Evolutionary conservation across 2,888 invertebrate species (phyloP).

Genomic region (Polymixis lichenea): DNA sequence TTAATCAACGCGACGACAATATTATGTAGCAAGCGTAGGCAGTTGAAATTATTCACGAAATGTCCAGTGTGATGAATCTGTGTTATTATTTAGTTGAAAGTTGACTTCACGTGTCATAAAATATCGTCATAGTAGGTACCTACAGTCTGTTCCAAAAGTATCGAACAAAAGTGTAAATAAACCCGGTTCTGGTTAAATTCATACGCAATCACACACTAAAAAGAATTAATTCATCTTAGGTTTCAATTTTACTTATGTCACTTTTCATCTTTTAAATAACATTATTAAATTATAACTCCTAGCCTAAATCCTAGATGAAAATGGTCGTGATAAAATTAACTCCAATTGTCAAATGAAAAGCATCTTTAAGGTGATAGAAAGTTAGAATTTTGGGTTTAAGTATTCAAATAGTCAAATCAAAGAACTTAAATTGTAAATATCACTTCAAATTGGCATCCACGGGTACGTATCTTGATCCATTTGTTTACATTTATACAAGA

Average conservation of each 20-base stretch:
- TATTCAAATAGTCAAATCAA: not conserved
- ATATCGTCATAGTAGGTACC: conserved; percentile 37
- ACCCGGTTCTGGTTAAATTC: not conserved
- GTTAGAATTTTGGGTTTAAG: not conserved
- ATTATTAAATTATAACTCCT: not conserved
- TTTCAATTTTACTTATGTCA: not conserved
- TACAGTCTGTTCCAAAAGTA: not conserved
- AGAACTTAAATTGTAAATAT: not conserved
- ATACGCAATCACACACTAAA: not conserved
- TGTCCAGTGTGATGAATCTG: conserved; percentile 21
- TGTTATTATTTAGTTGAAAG: conserved; percentile 39
- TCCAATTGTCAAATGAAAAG: not conserved
- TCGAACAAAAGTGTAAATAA: not conserved
- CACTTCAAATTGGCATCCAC: not conserved
- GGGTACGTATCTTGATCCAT: not conserved
- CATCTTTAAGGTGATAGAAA: not conserved
- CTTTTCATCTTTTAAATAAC: not conserved
- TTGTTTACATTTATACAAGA: not conserved
- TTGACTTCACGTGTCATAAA: conserved; percentile 51
- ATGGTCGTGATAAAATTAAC: not conserved
- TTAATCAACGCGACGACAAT: conserved; percentile 24
- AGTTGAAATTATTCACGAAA: conserved; percentile 26
- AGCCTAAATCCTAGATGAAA: not conserved
- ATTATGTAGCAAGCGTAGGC: conserved; percentile 26
- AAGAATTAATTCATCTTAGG: no score